Evolutionary conservation across 2,113 vertebrate species (phyloP), one percentile per base, ranked within the genome.

Genomic region (Balaeniceps rex): DNA sequence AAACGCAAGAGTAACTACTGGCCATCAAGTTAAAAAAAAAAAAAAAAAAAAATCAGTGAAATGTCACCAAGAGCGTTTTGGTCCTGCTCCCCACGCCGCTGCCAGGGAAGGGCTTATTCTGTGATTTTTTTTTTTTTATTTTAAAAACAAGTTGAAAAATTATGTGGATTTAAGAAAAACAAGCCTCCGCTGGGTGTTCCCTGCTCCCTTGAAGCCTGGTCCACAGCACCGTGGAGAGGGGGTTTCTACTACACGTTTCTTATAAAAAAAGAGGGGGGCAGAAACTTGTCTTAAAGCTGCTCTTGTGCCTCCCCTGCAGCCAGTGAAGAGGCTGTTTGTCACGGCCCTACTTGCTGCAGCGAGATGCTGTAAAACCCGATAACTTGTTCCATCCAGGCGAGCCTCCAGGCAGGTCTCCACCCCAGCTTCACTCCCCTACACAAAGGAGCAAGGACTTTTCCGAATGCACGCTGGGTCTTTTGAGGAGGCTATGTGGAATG

Each of bases 331-430:
- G 65, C 61, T 70, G 69, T 51, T 52, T 51, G 77, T 33, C 42
- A 19, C 0, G 12, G 64, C 46, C 72, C 12, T 1, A 0, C 54
- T 72, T 38, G 77, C 68, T 84, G 63, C 8, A 4, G 51, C 0
- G 2, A 82, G 55, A 42, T 40, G 65, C 55, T 85, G 31, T 44
- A 60, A 76, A 86, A 80, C 52, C 66, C n/a, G 4, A n/a, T 23
- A 28, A 65, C 36, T 76, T 76, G 85, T 66, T 96, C 58, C 61
- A 71, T 83, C 60, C 70, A 52, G 66, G 70, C 11, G 17, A 94
- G 63, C 7, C 33, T 93, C 66, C 66, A 68, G 4, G 23, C 57
- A 80, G 61, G 70, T 65, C 33, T 57, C 66, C 52, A 31, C 33
- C 1, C 6, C 54, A 49, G 68, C 51, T 85, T 78, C 1, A 0